Conservation (phyloP, 2,113 vertebrate genomes). For the Ailuropoda melanoleuca region DNA sequence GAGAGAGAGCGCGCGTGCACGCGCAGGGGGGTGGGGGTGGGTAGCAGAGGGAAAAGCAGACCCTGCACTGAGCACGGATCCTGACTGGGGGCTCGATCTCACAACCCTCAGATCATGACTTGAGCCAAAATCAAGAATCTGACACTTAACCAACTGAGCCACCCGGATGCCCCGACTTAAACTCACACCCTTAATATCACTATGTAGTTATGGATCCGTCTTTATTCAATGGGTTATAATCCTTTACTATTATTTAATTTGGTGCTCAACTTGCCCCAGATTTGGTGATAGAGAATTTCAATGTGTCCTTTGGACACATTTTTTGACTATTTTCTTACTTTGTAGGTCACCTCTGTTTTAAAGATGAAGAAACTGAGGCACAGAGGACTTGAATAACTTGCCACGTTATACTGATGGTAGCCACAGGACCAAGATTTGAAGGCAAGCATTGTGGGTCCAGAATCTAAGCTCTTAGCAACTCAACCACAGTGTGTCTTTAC, state of each 20-base stretch:
- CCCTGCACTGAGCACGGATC: neutral
- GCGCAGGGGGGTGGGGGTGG: neutral
- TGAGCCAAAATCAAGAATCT: neutral
- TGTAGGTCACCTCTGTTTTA: neutral
- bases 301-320: neutral
- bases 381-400: neutral
- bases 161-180: neutral
- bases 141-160: neutral
- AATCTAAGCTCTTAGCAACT: neutral
- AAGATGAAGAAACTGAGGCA: neutral
- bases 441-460: neutral
- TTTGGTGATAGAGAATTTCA: neutral
- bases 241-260: neutral
- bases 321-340: neutral
- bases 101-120: neutral
- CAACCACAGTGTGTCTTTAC: neutral
- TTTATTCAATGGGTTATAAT: neutral
- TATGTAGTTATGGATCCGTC: neutral
- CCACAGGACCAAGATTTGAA: neutral
- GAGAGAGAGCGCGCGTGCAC: neutral
- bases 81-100: neutral
- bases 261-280: neutral
- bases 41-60: neutral
- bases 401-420: neutral
- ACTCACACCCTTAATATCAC: neutral